phyloP scores from a whole-genome alignment of 2,888 invertebrate genomes.

The Drosophila engyochracea region DNA sequence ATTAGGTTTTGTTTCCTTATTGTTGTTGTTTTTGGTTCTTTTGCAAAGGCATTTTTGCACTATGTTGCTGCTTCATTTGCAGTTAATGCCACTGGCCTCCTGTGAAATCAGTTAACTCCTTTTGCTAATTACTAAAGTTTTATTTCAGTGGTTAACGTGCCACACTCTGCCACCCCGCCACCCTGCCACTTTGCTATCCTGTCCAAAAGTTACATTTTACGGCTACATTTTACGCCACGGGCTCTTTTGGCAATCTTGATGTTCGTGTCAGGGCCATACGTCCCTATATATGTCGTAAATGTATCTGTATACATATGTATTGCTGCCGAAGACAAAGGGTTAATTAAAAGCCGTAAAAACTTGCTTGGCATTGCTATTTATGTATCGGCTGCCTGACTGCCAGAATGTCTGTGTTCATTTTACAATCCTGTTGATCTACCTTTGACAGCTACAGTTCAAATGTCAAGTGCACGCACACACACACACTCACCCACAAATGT shows the following conservation, averaged over 20 bases:
- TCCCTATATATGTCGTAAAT: slow-evolving; percentile 5
- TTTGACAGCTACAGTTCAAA: slow-evolving; percentile 78
- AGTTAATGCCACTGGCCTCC: slow-evolving; percentile 59
- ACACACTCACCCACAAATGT: slow-evolving; percentile 4
- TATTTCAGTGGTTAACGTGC: slow-evolving; percentile 57
- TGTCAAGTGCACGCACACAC: slow-evolving; percentile 70
- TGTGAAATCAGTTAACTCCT: slow-evolving; percentile 82
- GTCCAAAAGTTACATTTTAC: slow-evolving; percentile 37
- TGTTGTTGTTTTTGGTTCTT: slow-evolving; percentile 30
- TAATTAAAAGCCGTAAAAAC: slow-evolving; percentile 74
- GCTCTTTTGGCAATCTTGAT: slow-evolving; percentile 66
- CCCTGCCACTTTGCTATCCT: slow-evolving; percentile 7
- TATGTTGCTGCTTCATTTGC: slow-evolving; percentile 61
- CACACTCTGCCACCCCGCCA: background rate
- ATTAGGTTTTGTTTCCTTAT: slow-evolving; percentile 66
- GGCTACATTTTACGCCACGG: slow-evolving; percentile 19
- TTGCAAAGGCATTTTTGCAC: slow-evolving; percentile 30
- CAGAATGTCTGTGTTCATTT: slow-evolving; percentile 32
- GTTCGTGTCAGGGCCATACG: slow-evolving; percentile 65
- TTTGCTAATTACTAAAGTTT: slow-evolving; percentile 84
- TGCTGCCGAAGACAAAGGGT: slow-evolving; percentile 65
- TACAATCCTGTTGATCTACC: slow-evolving; percentile 47
- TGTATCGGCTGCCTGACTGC: slow-evolving; percentile 34
- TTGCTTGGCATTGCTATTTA: slow-evolving; percentile 49
- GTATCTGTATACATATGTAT: slow-evolving; percentile 4